phyloP scores from a whole-genome alignment of 2,797 vertebrate genomes.

The Sebastes diploproa region DNA sequence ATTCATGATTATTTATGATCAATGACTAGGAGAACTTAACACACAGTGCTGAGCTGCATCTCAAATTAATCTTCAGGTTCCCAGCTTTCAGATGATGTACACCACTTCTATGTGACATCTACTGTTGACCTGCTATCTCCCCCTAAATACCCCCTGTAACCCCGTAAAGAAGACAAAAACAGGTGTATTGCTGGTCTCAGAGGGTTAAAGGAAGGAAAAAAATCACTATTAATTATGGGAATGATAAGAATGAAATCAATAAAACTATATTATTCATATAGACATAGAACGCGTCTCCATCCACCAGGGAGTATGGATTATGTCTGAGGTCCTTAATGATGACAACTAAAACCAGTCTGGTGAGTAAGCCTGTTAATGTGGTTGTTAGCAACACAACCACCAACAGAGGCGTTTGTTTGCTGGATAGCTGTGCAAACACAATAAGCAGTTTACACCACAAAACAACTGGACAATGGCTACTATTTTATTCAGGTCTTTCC shows the following conservation, averaged over 20 bases:
- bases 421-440: background rate
- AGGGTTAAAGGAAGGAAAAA: background rate
- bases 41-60: too few species aligned
- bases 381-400: background rate
- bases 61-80: too few species aligned
- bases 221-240: background rate
- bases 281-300: background rate
- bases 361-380: background rate
- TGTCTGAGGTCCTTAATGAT: background rate
- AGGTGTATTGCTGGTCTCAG: too few species aligned
- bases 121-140: too few species aligned
- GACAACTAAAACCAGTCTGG: background rate
- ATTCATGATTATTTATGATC: too few species aligned
- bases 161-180: too few species aligned
- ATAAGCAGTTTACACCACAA: background rate
- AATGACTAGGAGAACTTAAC: too few species aligned
- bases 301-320: background rate
- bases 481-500: background rate
- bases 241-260: background rate
- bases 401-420: background rate
- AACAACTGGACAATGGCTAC: background rate
- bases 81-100: too few species aligned
- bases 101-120: too few species aligned
- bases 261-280: background rate
- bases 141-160: accelerated